Conservation (phyloP, 2,797 vertebrate species). For the Ambastaia sidthimunki region DNA sequence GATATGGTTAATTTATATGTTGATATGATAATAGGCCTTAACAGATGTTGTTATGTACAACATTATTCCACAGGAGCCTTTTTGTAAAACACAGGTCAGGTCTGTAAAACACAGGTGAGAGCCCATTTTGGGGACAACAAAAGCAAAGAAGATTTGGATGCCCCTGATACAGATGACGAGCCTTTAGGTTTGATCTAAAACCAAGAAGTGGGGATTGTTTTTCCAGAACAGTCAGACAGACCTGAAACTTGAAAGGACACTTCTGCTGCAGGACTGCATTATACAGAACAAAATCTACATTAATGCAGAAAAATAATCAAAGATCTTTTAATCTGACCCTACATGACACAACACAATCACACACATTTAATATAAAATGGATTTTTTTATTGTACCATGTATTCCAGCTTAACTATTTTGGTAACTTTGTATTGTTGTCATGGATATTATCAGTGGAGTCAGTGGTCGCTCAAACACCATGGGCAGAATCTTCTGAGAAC, state of each 20-base stretch:
- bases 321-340: background rate
- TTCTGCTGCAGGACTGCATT: background rate
- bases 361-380: background rate
- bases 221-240: background rate
- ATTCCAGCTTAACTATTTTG: background rate
- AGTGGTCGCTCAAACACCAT: slow-evolving; percentile 21
- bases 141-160: background rate
- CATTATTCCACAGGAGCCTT: background rate
- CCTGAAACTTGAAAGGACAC: background rate
- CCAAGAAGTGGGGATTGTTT: background rate
- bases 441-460: background rate
- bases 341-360: background rate
- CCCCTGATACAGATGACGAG: background rate
- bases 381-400: background rate
- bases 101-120: no score
- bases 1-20: background rate
- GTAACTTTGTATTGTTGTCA: background rate
- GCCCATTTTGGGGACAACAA: no score
- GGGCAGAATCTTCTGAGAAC: slow-evolving; percentile 6
- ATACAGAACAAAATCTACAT: background rate
- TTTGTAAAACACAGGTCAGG: background rate
- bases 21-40: background rate
- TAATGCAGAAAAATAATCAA: background rate
- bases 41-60: no score
- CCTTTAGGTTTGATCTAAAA: background rate